Evolutionary conservation across 1,140 invertebrate genomes (phyloP), one percentile per base, ranked within the genome.

Genomic region (Drosophila ambigua): DNA sequence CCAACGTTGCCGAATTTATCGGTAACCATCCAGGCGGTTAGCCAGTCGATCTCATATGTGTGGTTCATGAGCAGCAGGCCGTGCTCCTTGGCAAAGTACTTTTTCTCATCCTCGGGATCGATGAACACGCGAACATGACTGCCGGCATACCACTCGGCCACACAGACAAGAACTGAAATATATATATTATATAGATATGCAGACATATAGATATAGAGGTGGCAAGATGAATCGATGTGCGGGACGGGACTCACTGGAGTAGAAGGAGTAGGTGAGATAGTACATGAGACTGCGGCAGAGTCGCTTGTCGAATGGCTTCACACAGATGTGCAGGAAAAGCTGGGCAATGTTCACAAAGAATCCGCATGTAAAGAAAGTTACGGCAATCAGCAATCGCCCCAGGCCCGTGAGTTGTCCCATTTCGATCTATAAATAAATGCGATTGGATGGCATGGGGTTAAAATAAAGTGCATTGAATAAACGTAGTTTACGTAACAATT

Each of bases 11-110:
- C 84, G 73, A 96, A 92, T 72, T 95, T 94, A 73, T 98, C 97
- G 81, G 95, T 95, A 60, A 97, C 93, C 73, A 97, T 94, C 97
- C 97, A 98, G 26, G 96, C 96, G 81, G 96, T 94, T 0, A 98
- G 92, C 97, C 98, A 99, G 92, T 99, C 98, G 49, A 98, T 95
- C 93, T 99, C 98, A 92, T 98, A 99, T 28, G 95, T 95, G 91
- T 99, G 98, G 92, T 99, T 99, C 96, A 99, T 98, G 24, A 99
- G 93, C 50, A 98, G 94, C 79, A 97, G 94, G 3, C 95, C 96
- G 93, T 99, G 97, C 87, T 99, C 97, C 77, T 96, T 96, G 9
- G 97, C 97, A 92, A 95, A 95, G 92, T 94, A 95, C 92, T 96
- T 95, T 4, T 96, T 93, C 90, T 95, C 95, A 55, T 97, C 95